phyloP scores from a whole-genome alignment of 1,140 invertebrate genomes.

The Nasonia vitripennis region DNA sequence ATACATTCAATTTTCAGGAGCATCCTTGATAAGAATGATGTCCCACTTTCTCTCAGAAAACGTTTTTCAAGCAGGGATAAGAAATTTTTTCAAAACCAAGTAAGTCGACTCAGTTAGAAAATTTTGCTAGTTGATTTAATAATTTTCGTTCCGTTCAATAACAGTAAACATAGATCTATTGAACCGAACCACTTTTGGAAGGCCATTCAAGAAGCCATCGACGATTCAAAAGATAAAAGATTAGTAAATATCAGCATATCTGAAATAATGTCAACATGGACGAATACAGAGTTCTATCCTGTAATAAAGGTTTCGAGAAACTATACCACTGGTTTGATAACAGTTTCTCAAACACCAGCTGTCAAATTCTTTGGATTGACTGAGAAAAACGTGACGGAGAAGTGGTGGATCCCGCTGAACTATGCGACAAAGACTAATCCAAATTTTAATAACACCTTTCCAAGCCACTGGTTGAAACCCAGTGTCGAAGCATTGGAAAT shows the following conservation, averaged over 20 bases:
- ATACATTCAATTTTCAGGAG: slow-evolving; percentile 65
- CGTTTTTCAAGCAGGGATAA: slow-evolving; percentile 71
- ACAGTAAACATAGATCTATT: slow-evolving; percentile 74
- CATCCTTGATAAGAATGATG: slow-evolving; percentile 76
- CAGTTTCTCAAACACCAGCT: slow-evolving; percentile 68
- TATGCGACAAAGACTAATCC: slow-evolving; percentile 67
- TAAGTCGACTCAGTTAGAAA: slow-evolving; percentile 62
- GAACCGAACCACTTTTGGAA: slow-evolving; percentile 83
- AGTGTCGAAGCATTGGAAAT: slow-evolving; percentile 61
- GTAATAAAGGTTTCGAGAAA: slow-evolving; percentile 77
- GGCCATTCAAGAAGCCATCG: slow-evolving; percentile 77
- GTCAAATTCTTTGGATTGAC: slow-evolving; percentile 71
- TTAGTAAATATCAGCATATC: slow-evolving; percentile 67
- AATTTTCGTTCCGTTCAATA: background rate
- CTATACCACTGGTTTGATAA: slow-evolving; percentile 70
- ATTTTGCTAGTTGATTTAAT: background rate
- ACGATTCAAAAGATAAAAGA: slow-evolving; percentile 61
- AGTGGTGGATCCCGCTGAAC: slow-evolving; percentile 74
- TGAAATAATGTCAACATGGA: slow-evolving; percentile 82
- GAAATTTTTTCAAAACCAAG: slow-evolving; percentile 71
- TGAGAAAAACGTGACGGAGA: slow-evolving; percentile 51
- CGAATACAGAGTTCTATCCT: slow-evolving; percentile 82
- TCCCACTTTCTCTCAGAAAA: slow-evolving; percentile 73
- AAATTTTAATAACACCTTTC: slow-evolving; percentile 70
- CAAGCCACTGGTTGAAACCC: slow-evolving; percentile 68